Percentiles rank a stretch among this genome's conserved stretches.
Evolutionary conservation across 1,140 invertebrate genomes (phyloP).

Genomic region (Drosophila willistoni): DNA sequence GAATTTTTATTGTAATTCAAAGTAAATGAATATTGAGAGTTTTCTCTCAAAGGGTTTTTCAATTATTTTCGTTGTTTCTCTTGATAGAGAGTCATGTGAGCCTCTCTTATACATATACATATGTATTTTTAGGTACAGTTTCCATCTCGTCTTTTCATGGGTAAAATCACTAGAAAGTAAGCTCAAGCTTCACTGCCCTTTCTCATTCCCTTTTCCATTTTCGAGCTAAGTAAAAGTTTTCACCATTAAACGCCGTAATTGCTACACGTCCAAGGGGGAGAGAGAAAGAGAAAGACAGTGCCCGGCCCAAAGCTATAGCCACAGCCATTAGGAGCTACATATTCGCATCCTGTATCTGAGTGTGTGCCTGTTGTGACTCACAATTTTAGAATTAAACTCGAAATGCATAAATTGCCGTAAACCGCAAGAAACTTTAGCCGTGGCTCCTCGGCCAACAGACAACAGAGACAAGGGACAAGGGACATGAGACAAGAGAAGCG

Average conservation of each 20-base stretch:
- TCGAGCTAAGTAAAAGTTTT: conserved; percentile 59
- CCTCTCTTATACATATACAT: too few species aligned
- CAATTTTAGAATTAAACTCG: conserved; percentile 79
- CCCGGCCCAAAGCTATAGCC: too few species aligned
- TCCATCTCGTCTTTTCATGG: background rate
- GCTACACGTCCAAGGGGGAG: conserved; percentile 58
- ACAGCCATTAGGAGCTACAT: conserved; percentile 60
- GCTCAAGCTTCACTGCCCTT: conserved; percentile 45
- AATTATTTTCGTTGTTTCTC: background rate
- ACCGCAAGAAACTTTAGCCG: conserved; percentile 80
- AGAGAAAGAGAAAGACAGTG: conserved; percentile 25
- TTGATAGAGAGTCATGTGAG: background rate
- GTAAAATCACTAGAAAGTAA: conserved; percentile 2
- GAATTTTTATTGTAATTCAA: too few species aligned
- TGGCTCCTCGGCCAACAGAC: conserved; percentile 26
- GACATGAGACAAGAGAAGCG: background rate
- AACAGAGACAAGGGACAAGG: too few species aligned
- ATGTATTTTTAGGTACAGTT: background rate
- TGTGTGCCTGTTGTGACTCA: conserved; percentile 72
- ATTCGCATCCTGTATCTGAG: conserved; percentile 31
- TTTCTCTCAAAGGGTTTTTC: background rate
- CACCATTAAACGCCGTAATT: conserved; percentile 66
- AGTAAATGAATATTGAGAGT: background rate
- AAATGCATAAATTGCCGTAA: conserved; percentile 78
- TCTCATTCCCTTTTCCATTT: conserved; percentile 29